Evolutionary conservation across 2,797 vertebrate species (phyloP).

Genomic region (Sebastes hubbsi): DNA sequence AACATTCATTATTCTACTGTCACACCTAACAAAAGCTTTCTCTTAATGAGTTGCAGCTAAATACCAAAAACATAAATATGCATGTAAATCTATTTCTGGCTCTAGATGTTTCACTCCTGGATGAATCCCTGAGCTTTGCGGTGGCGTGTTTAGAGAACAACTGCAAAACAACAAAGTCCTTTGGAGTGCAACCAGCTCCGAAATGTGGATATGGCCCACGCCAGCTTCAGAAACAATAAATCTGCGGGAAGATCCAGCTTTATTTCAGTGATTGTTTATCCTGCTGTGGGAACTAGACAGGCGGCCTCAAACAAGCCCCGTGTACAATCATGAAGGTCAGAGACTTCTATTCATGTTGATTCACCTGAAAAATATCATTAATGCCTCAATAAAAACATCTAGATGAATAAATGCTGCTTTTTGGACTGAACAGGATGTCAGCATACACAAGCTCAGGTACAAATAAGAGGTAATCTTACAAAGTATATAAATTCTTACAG

Average conservation of each 20-base stretch:
- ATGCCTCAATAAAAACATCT: not conserved
- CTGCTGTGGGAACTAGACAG: constrained; percentile 5
- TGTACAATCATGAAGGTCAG: constrained; percentile 15
- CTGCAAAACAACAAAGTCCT: constrained; percentile 41
- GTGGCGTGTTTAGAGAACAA: constrained; percentile 17
- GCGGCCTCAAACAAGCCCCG: not conserved
- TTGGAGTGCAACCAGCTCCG: constrained; percentile 41
- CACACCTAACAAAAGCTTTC: not conserved
- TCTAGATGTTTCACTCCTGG: constrained; percentile 8
- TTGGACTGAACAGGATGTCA: not conserved
- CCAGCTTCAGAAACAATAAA: constrained; percentile 38
- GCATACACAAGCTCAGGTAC: not conserved
- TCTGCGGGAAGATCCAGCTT: constrained; percentile 33
- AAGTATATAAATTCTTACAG: not conserved
- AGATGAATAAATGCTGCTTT: constrained; percentile 1
- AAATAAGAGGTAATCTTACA: not conserved
- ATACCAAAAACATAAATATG: constrained; percentile 32
- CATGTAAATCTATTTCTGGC: constrained; percentile 38
- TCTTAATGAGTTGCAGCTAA: not conserved
- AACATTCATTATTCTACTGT: not conserved
- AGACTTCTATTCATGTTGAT: not conserved
- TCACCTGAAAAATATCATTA: not conserved
- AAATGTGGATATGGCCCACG: constrained; percentile 45
- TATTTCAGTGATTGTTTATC: constrained; percentile 35
- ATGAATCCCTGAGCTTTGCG: constrained; percentile 9